Percentiles rank a stretch among this genome's conserved stretches.
These are phyloP conservation scores for Drosophila cardini DNA, from an alignment of 1,140 invertebrate genomes.

Conservation along the genomic window DNA sequence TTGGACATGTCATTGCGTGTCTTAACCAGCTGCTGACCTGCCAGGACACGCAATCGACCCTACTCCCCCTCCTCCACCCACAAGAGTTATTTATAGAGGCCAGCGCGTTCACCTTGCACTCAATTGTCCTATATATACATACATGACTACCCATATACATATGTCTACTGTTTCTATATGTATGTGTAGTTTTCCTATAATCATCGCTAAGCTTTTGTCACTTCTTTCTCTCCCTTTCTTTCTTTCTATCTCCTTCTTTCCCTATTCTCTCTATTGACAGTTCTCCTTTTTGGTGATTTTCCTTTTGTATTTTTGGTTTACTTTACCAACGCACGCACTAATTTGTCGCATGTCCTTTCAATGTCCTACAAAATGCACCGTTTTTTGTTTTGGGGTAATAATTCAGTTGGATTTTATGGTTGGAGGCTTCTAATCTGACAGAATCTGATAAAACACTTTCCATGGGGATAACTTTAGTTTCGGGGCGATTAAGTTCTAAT, in stretches of 20 bases:
- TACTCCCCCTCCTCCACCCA: no score
- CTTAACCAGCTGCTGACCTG: conserved; percentile 58
- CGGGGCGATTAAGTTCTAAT: conserved; percentile 16
- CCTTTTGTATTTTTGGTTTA: conserved; percentile 49
- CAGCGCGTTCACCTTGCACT: conserved; percentile 57
- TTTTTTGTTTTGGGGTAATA: conserved; percentile 41
- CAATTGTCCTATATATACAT: conserved; percentile 53
- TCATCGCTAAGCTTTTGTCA: conserved; percentile 43
- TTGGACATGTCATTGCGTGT: conserved; percentile 64
- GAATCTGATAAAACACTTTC: conserved; percentile 32
- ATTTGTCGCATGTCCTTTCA: conserved; percentile 75
- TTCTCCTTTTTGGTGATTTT: conserved; percentile 46
- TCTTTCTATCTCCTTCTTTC: background rate
- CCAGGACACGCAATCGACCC: conserved; percentile 65
- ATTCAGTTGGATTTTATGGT: background rate
- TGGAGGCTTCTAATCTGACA: conserved; percentile 47
- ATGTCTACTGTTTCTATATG: conserved; percentile 23
- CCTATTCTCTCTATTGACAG: background rate
- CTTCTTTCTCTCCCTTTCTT: conserved; percentile 3
- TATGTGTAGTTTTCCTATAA: conserved; percentile 3
- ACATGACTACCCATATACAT: background rate
- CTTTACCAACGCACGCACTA: conserved; percentile 69
- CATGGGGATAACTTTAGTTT: conserved; percentile 6
- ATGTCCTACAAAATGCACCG: conserved; percentile 71
- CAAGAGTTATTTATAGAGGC: conserved; percentile 30